Base-by-base conservation (phyloP, 1,140 invertebrate species). In the Homarus americanus region DNA sequence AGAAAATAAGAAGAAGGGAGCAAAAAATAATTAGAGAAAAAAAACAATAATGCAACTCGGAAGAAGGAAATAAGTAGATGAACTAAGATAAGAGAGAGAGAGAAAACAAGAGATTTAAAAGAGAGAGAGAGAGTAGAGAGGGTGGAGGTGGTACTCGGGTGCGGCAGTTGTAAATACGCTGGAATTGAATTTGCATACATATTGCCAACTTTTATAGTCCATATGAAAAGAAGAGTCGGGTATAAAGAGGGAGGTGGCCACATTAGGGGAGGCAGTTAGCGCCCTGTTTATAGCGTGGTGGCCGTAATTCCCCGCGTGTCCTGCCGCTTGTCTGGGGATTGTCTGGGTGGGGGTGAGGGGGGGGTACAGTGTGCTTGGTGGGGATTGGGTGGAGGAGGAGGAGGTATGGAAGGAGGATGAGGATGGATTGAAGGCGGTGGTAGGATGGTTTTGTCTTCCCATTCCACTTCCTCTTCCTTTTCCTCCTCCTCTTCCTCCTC, bases 131-230 rank as follows among this genome's bases (percentile, higher is more conserved):
- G 58, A 63, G 53, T 36, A 41, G 78, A 44, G 40, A 41, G 2
- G 28, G 44, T 36, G 36, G 53, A 15, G n/a, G 10, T 38, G 80
- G 32, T 40, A 12, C 76, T 36, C 40, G 20, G 53, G 58, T 83
- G 76, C 85, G 53, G 76, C 75, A 53, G 63, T 87, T 87, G 85
- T 87, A 87, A 87, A 87, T 87, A 87, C 85, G 36, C 58, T 69
- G 38, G 76, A 63, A 63, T 87, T 87, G 75, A 79, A 87, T 87
- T 80, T 87, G 63, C 85, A 87, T 87, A 79, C 76, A 87, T 87
- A 87, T 87, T 87, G 76, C 85, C 85, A 87, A 44, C 75, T 87
- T 87, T 87, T 87, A 87, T 87, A 41, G 75, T 79, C 41, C 53
- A 69, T 80, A 87, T 87, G 85, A 87, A 79, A 87, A 87, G 85